phyloP scores from a whole-genome alignment of 2,113 vertebrate genomes.

The Pomatostomus ruficeps region DNA sequence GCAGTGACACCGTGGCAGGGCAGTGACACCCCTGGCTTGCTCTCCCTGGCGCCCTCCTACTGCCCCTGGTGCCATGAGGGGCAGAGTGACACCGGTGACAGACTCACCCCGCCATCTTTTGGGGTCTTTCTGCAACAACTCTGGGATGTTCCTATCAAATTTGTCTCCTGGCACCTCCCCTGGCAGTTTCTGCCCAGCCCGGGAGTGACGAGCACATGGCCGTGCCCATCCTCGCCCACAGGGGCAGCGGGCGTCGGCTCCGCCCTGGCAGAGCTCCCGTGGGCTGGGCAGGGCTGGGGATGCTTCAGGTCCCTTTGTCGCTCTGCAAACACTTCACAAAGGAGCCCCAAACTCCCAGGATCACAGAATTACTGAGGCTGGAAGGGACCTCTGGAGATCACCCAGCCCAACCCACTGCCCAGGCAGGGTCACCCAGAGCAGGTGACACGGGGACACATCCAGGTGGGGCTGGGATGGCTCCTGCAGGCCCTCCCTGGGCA shows the following conservation, averaged over 20 bases:
- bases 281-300: background rate
- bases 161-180: background rate
- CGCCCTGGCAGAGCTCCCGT: rapidly evolving
- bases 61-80: rapidly evolving
- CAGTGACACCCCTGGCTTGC: too few species aligned
- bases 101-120: rapidly evolving
- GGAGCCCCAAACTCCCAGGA: background rate
- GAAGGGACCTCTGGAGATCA: background rate
- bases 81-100: background rate
- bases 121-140: rapidly evolving
- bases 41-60: background rate
- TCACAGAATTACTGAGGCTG: background rate
- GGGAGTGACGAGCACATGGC: rapidly evolving
- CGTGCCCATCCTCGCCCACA: background rate
- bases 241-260: background rate
- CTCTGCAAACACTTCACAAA: background rate
- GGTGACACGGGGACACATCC: background rate
- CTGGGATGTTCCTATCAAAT: background rate
- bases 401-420: background rate
- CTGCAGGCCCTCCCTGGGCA: background rate
- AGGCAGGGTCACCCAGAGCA: background rate
- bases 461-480: background rate
- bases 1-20: background rate
- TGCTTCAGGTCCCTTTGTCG: background rate
- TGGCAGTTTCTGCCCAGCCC: background rate